Evolutionary conservation across 64 coral and sea anemone genomes (phyloP), one percentile per base, ranked within the genome.

Genomic region (Montipora efflorescens): DNA sequence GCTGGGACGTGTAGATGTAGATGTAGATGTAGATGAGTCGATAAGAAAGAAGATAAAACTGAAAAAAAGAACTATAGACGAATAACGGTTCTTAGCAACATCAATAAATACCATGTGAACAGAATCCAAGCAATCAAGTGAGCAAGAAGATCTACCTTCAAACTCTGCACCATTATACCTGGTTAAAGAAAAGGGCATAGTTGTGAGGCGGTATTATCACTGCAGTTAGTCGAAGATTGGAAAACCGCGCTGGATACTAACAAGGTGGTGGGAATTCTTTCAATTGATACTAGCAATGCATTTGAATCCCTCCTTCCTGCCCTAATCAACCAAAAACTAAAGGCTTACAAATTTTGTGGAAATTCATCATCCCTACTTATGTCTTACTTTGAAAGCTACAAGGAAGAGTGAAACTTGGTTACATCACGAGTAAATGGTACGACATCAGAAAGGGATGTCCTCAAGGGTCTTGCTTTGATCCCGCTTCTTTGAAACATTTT

Each of bases 281-380:
- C 62, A 48, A 14, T 68, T 52, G 15, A 74, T 86, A 84, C 62
- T 1, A 92, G 69, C 25, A 92, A 86, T 51, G 90, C 81, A 78
- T 92, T 92, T 57, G 71, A 78, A 2, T 92, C 68, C 15, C 61
- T 92, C 19, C 90, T 76, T 50, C 90, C 80, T 36, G n/a, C 69
- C 69, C 81, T 92, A 3, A 77, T 87, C 50, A 55, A 77, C 23
- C 55, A 21, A 12, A 92, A 92, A 61, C 71, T 92, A 78, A 78
- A 66, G 23, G 80, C 90, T 59, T 92, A 86, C 73, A 67, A 74
- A 49, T 66, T 87, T 14, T 64, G 22, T 15, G 90, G 87, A 25
- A 52, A 92, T 16, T 79, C 67, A 43, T 25, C 76, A 59, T 44
- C 16, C 47, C 79, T 86, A 57, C 48, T 77, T 47, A 84, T 74